phyloP scores from a whole-genome alignment of 35 echinoderm and acorn worm species.

The Ophiothrix spiculata region DNA sequence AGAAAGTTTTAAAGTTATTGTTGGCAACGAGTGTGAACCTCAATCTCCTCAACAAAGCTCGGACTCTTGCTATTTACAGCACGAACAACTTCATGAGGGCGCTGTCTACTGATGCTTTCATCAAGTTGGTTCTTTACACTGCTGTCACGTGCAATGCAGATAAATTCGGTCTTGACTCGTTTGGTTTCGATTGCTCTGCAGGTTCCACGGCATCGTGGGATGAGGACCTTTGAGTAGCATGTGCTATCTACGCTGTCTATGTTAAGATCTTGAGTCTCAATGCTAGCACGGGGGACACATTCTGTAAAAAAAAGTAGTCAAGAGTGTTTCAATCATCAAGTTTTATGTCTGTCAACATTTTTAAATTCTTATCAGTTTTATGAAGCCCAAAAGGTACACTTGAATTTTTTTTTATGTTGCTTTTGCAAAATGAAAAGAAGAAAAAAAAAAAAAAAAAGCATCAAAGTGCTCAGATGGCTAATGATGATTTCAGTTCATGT shows the following conservation, averaged over 20 bases:
- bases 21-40: not conserved
- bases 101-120: not conserved
- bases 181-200: not conserved
- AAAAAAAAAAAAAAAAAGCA: too few relatives aligned
- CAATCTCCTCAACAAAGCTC: not conserved
- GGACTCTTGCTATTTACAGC: not conserved
- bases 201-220: slow-evolving; percentile 4
- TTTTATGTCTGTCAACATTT: too few relatives aligned
- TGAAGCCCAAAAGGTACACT: too few relatives aligned
- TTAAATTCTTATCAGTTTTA: too few relatives aligned
- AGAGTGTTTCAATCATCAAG: not conserved
- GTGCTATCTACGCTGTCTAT: not conserved
- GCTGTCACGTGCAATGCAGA: slow-evolving; percentile 12
- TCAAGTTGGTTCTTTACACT: not conserved
- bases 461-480: too few relatives aligned
- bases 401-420: too few relatives aligned
- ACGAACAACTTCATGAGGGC: not conserved
- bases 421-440: too few relatives aligned
- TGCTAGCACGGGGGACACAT: not conserved
- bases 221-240: slow-evolving; percentile 16
- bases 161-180: not conserved
- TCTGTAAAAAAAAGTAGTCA: not conserved
- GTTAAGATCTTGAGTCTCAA: not conserved
- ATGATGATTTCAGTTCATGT: too few relatives aligned
- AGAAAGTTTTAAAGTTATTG: too few relatives aligned